Conservation (phyloP, 2,888 invertebrate genomes). For the Nomada hirtipes region DNA sequence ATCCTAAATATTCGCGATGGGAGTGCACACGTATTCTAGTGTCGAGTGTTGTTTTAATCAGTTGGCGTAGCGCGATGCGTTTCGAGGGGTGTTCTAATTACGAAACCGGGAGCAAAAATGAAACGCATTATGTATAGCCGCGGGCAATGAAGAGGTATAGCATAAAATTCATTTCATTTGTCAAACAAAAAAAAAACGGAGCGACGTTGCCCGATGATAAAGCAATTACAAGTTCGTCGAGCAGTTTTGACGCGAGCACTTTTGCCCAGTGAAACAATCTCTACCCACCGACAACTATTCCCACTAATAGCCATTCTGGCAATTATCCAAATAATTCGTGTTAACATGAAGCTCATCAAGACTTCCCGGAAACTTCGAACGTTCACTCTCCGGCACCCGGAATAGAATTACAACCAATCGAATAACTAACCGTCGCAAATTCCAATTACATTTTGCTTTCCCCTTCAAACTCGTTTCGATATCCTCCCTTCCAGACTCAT, state of each 20-base stretch:
- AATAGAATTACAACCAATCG: conserved; percentile 46
- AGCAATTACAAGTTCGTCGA: conserved; percentile 51
- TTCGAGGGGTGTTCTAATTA: not conserved
- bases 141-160: not conserved
- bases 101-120: not conserved
- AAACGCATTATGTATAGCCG: not conserved
- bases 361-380: conserved; percentile 42
- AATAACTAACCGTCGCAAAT: conserved; percentile 27
- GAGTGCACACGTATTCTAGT: not conserved
- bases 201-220: conserved; percentile 34
- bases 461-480: not conserved
- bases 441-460: conserved; percentile 22
- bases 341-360: conserved; percentile 52
- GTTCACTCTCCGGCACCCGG: conserved; percentile 13
- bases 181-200: not conserved
- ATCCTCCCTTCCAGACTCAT: not conserved
- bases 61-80: not conserved
- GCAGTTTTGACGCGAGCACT: conserved; percentile 34
- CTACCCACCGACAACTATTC: conserved; percentile 26
- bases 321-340: conserved; percentile 55
- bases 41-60: not conserved
- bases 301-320: conserved; percentile 49
- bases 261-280: conserved; percentile 36
- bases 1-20: not conserved
- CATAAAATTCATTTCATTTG: not conserved